These are phyloP conservation scores for rat (Rattus norvegicus) DNA, from an alignment of 2,113 vertebrate genomes.

Conservation along the genomic window GRCr8 NC_086020.1:109597001-109597500, in stretches of 20 bases:
- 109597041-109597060: slow-evolving; percentile 60
- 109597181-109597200: background rate
- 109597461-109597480: background rate
- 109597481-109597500: background rate
- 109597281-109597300: background rate
- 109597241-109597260: background rate
- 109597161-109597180: slow-evolving; percentile 34
- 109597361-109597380: background rate
- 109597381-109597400: background rate
- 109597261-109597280: background rate
- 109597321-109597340: background rate
- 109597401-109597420: background rate
- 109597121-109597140: background rate
- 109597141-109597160: background rate
- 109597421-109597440: background rate
- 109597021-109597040: slow-evolving; percentile 82
- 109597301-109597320: background rate
- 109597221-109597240: background rate
- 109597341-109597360: background rate
- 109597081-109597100: slow-evolving; percentile 27
- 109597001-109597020: slow-evolving; percentile 70
- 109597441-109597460: background rate
- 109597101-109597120: slow-evolving; percentile 4
- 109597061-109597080: slow-evolving; percentile 1
- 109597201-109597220: background rate